Evolutionary conservation across 2,888 invertebrate genomes (phyloP).

Genomic region (Calliphora vomitoria): DNA sequence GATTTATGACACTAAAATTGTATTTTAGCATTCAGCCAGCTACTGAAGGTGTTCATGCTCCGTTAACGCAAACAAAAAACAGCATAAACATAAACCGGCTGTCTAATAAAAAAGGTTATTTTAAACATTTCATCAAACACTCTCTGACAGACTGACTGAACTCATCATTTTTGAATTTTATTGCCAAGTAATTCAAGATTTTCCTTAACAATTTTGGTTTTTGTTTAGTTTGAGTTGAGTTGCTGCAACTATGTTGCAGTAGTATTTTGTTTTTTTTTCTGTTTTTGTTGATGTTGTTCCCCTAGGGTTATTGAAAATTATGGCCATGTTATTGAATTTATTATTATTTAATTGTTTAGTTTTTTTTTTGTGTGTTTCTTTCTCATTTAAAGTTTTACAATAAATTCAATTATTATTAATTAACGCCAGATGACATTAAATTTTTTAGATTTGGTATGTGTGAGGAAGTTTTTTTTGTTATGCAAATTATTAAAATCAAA

Average conservation of each 20-base stretch:
- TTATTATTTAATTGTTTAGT: conserved; percentile 61
- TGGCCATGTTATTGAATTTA: conserved; percentile 67
- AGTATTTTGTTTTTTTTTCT: background rate
- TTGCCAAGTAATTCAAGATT: conserved; percentile 23
- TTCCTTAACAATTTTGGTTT: conserved; percentile 18
- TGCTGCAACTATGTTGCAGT: conserved; percentile 8
- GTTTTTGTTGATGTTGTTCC: conserved; percentile 12
- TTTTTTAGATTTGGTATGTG: background rate
- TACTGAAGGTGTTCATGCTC: conserved; percentile 67
- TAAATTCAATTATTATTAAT: conserved; percentile 66
- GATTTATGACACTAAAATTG: conserved; percentile 24
- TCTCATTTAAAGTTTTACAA: conserved; percentile 7
- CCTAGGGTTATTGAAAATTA: conserved; percentile 47
- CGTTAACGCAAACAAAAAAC: conserved; percentile 6
- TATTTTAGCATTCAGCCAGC: conserved; percentile 34
- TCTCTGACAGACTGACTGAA: conserved; percentile 6
- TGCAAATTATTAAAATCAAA: conserved; percentile 11
- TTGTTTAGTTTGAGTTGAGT: background rate
- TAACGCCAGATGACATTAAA: conserved; percentile 55
- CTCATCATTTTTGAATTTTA: conserved; percentile 53
- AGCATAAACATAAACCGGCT: conserved; percentile 19
- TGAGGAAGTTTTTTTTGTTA: background rate
- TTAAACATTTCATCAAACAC: conserved; percentile 25
- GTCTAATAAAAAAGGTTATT: conserved; percentile 35
- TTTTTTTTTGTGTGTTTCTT: conserved; percentile 28